Percentiles rank a stretch among this genome's conserved stretches.
Evolutionary conservation across 2,888 invertebrate genomes (phyloP).

Genomic region (Agonopterix arenella): DNA sequence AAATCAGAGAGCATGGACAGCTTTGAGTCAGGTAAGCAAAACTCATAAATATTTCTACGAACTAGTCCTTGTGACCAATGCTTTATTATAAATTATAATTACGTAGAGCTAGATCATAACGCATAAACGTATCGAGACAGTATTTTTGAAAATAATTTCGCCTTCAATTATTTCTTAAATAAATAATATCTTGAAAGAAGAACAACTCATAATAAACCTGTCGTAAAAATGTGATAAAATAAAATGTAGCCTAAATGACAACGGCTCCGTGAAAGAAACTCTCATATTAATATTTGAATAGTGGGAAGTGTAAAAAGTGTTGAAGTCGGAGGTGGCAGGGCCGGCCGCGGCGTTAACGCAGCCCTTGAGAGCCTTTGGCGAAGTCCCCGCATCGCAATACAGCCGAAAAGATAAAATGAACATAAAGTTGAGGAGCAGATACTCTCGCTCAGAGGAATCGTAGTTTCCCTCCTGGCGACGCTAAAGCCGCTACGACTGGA

Average conservation of each 20-base stretch:
- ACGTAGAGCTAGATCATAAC: too few species aligned
- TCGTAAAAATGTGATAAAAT: constrained; percentile 24
- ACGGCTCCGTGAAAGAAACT: constrained; percentile 25
- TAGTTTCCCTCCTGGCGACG: constrained; percentile 68
- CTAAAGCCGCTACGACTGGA: constrained; percentile 53
- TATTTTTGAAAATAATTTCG: too few species aligned
- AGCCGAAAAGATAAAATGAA: constrained; percentile 75
- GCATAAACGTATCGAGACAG: too few species aligned
- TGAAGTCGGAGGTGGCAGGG: constrained; percentile 53
- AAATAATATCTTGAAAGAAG: background rate
- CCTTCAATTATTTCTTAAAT: too few species aligned
- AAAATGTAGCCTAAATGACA: constrained; percentile 37
- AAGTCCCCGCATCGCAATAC: constrained; percentile 69
- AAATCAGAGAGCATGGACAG: constrained; percentile 72
- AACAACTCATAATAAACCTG: constrained; percentile 14
- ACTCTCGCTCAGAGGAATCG: constrained; percentile 70
- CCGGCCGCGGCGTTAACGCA: constrained; percentile 65
- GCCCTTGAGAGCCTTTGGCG: constrained; percentile 69
- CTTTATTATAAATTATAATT: background rate
- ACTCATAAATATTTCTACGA: too few species aligned
- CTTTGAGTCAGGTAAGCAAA: constrained; percentile 61
- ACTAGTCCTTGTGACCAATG: background rate
- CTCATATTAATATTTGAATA: constrained; percentile 67
- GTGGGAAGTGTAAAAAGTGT: constrained; percentile 61
- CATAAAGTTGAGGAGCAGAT: constrained; percentile 74